Evolutionary conservation across 1,140 invertebrate species (phyloP), one percentile per base, ranked within the genome.

Genomic region (Gonatopus flavifemur): DNA sequence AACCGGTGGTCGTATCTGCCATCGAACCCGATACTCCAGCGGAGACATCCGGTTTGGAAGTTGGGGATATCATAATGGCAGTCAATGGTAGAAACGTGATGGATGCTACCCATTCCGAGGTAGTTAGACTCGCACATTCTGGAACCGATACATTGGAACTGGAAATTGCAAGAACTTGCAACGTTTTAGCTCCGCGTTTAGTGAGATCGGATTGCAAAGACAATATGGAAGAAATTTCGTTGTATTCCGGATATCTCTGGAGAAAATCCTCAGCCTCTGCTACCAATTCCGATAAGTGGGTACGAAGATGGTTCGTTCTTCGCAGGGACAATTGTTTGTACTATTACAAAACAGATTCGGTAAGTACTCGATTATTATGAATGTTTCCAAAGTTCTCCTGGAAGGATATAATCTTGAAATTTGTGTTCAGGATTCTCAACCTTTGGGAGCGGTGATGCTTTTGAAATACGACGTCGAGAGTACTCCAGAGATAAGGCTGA

Each of bases 1-100:
- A 94, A 59, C 95, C 96, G 1, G 93, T 96, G 0, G 92, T 97
- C 1, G 92, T 98, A 4, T 96, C 94, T 2, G 91, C 91, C 3
- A 95, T 98, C 48, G 94, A 97, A 75, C 86, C 88, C 4, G 89
- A 91, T 66, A 94, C 90, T 5, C 90, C 93, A 1, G 94, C 94
- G 0, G 92, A 94, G 72, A 87, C 83, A 54, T 93, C 90, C 4
- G 95, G 94, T 1, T 73, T 98, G 13, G 90, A 94, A 80, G 91
- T 96, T 20, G 95, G 94, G 15, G 94, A 97, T 71, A 95, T 97
- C 44, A 87, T 98, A 28, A 88, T 97, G 70, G 87, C 88, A 46
- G 89, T 98, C 10, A 97, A 98, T 74, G 91, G 89, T 5, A 65
- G 73, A 64, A 91, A 88, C 67, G 93, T 97, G 3, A 80, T 97